Base-by-base conservation (phyloP, 2,113 vertebrate species). In the Peromyscus polionotus region DNA sequence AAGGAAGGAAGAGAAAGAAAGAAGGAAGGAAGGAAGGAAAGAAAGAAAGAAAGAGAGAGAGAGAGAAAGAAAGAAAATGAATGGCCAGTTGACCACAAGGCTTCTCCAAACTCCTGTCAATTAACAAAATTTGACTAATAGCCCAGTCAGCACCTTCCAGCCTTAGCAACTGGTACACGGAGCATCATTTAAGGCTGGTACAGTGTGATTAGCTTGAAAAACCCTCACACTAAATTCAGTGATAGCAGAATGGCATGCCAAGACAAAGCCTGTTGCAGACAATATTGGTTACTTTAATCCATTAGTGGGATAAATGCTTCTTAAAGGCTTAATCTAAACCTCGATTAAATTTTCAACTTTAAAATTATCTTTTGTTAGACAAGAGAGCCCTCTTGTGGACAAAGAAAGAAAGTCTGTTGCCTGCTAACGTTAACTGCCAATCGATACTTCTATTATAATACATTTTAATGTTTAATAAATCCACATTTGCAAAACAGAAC, bases 311-410 rank as follows among this genome's bases (percentile, higher is more conserved):
- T 97, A 97, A 97, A 97, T 31, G 68, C 63, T 92, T 92, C 94
- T 79, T 79, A 93, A 80, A 90, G 92, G 75, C n/a, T 95, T 90
- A 81, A 86, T 86, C 84, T 95, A 83, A 95, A 88, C 75, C 42
- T 81, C 83, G 26, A 88, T 28, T 92, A 90, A 77, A 94, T 39
- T 72, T 77, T 88, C 85, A 89, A 81, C 24, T 39, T 70, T 88
- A 90, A 95, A 77, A 92, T 67, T 90, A 26, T n/a, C 65, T 94
- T 98, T 91, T 14, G 92, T 94, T 98, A 90, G 97, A 48, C 90
- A 95, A 95, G 95, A 97, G 97, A 98, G 98, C 98, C 98, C 98
- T 94, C 98, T 68, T 95, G 98, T 98, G 98, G 97, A 65, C 79
- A 2, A 80, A 20, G 36, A n/a, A 13, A 42, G 31, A 39, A 84